Base-by-base conservation (phyloP, 2,888 invertebrate species). In the Philereme transversata region DNA sequence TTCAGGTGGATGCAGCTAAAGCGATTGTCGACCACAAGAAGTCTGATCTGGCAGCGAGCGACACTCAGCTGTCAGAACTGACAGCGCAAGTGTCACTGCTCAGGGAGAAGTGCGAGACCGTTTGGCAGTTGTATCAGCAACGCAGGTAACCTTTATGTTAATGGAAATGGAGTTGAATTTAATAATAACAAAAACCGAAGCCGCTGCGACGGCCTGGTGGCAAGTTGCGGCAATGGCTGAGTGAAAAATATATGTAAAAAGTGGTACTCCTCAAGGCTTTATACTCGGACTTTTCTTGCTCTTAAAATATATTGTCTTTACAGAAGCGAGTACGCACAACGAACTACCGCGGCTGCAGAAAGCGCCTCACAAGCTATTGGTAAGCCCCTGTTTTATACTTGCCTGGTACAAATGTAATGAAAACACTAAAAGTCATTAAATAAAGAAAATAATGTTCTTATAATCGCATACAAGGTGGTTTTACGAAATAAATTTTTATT, bases 41-140 rank as follows among this genome's bases (percentile, higher is more conserved):
- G 77, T 86, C 94, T 4, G 97, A 98, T 77, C 95, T 98, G 59
- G 96, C 97, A 74, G 95, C 95, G 54, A 97, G 96, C 82, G 96
- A 96, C 78, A 84, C 94, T 4, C 96, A 97, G 75, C 90, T 97
- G 65, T 93, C 94, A n/a, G 96, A 96, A 61, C 81, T 97, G 43
- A 96, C 95, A 72, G 93, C 91, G 9, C 94, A 96, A 56, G 93
- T 97, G 58, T 87, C 93, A 6, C 93, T 93, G 60, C 86, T 97
- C 36, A 90, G 95, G 0, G 92, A 92, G 46, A 96, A 96, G 77
- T 97, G 92, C 61, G 79, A 84, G 40, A 67, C 76, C 0, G 91
- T 92, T 6, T 92, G 91, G 92, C 73, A 79, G 65, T 55, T 90
- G 51, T 97, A 97, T 78, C 96, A 96, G 74, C 94, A 94, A 65